Evolutionary conservation across 1,140 invertebrate species (phyloP), one percentile per base, ranked within the genome.

Genomic region (Papilio polytes): DNA sequence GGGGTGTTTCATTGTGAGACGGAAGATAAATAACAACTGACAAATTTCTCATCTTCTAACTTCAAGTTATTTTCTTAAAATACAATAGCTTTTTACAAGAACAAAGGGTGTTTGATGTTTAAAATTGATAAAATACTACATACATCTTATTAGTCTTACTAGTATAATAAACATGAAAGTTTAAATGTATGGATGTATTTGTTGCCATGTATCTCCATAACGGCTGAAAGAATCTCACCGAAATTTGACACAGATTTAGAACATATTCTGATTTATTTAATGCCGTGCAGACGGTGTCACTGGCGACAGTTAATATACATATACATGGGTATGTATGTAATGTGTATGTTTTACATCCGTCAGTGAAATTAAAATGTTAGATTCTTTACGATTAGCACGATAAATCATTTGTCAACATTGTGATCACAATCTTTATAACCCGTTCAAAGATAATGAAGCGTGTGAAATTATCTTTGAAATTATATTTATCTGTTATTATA

Each of bases 1-100:
- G 41, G 53, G 77, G 56, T 78, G 56, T 41, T 63, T 66, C 77
- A 78, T 78, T 78, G 77, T 78, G 41, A 26, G 36, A 63, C 41
- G 10, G 56, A 66, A 78, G 56, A 78, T 78, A 78, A 78, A 78
- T 78, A 78, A 66, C 36, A 59, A 59, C 59, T 66, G 77, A 78
- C 77, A 78, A 78, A 78, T 78, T 78, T 78, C 36, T n/a, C 36
- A 66, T 78, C 59, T 46, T 8, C n/a, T 41, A 78, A 78, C 56
- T 22, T 63, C 56, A 53, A 59, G 26, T 20, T 78, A 15, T 78
- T 78, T 78, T 59, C 22, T 76, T 76, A 51, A 26, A 26, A 53
- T 13, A 76, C 48, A 76, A 76, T 56, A 46, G 46, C 22, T 51
- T 51, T 56, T 76, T 41, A 41, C 4, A 20, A n/a, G 1, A 36